Percentiles rank a stretch among this genome's conserved stretches.
phyloP scores from a whole-genome alignment of 2,113 vertebrate genomes.

The Cyrtonyx montezumae region DNA sequence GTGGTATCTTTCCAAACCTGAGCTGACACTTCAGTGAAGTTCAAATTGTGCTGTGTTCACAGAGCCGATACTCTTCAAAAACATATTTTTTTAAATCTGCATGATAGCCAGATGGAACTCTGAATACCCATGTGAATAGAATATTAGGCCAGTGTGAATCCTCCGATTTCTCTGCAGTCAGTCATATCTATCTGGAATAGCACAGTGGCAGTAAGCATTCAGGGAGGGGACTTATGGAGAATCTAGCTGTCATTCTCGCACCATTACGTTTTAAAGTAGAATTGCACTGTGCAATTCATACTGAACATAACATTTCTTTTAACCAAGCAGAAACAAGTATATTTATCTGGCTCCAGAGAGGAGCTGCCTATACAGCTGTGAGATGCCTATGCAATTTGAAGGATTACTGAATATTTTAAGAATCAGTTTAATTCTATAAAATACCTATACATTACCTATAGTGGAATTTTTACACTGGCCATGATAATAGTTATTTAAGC shows the following conservation, averaged over 20 bases:
- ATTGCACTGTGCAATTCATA: background rate
- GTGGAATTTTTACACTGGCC: background rate
- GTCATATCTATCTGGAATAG: background rate
- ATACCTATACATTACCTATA: slow-evolving; percentile 18
- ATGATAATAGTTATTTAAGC: slow-evolving; percentile 28
- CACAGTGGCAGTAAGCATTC: background rate
- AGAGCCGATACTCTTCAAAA: background rate
- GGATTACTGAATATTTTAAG: background rate
- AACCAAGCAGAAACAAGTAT: background rate
- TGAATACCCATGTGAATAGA: background rate
- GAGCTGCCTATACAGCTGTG: background rate
- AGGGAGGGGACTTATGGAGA: background rate
- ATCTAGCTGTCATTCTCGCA: background rate
- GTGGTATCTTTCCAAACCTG: background rate
- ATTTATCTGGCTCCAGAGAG: slow-evolving; percentile 4
- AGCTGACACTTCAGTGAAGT: background rate
- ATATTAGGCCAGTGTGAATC: background rate
- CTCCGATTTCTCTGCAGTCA: background rate
- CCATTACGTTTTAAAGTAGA: background rate
- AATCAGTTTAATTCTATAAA: slow-evolving; percentile 1
- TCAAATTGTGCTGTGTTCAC: background rate
- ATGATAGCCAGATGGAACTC: background rate
- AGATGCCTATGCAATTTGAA: slow-evolving; percentile 10
- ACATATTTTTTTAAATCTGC: background rate
- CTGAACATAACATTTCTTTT: background rate